A percentile compares a stretch with the other conserved stretches of the same genome.
phyloP scores from a whole-genome alignment of 2,113 vertebrate genomes.

The Geothlypis trichas region DNA sequence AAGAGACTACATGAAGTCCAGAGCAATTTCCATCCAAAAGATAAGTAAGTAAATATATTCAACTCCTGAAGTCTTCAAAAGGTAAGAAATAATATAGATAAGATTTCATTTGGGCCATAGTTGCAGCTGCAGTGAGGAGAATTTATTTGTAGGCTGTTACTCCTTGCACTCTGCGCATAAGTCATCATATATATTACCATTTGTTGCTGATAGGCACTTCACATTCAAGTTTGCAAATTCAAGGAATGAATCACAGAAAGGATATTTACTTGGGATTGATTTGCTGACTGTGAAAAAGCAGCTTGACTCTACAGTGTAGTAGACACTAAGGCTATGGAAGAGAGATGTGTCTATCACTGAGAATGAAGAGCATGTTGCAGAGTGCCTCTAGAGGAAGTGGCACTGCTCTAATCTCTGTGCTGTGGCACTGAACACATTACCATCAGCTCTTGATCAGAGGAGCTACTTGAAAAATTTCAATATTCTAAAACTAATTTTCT shows the following conservation, averaged over 20 bases:
- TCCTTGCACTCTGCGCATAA: neutral
- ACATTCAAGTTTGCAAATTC: neutral
- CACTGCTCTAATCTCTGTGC: neutral
- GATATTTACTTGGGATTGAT: neutral
- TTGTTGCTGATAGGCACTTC: neutral
- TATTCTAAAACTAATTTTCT: neutral
- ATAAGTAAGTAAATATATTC: neutral
- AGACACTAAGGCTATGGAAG: neutral
- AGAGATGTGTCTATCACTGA: fast-evolving
- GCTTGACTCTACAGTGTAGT: neutral
- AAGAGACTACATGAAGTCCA: neutral
- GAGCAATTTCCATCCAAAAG: neutral
- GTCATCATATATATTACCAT: neutral
- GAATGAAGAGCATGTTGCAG: neutral
- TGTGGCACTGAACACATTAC: neutral
- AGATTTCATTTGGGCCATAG: neutral
- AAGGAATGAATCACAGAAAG: neutral
- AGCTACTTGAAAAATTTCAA: neutral
- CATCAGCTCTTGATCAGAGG: neutral
- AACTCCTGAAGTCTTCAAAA: neutral
- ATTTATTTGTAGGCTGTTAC: neutral
- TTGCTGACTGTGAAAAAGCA: neutral
- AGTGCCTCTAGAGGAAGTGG: neutral
- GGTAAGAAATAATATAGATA: neutral
- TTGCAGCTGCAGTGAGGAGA: neutral